Percentiles rank a stretch among this genome's conserved stretches.
Conservation (phyloP, 2,888 invertebrate genomes). For the Meiosimyza platycephala region DNA sequence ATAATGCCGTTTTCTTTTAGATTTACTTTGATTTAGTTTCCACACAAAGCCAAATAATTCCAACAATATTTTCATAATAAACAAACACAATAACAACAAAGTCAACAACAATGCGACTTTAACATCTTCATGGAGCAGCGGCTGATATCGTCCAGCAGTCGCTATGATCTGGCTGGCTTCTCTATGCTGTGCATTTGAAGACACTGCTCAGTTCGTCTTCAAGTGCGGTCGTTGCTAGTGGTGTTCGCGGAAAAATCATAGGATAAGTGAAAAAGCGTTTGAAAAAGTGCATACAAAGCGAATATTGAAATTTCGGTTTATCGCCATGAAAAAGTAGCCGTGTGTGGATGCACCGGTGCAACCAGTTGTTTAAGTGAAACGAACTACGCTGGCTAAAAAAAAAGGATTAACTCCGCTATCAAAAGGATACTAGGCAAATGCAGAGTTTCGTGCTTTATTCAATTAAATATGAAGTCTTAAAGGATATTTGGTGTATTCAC, state of each 20-base stretch:
- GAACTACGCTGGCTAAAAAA: background rate
- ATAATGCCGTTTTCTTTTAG: constrained; percentile 30
- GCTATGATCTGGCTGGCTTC: constrained; percentile 37
- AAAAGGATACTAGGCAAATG: too few relatives aligned
- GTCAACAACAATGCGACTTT: constrained; percentile 1
- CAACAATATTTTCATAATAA: background rate
- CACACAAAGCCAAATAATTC: background rate
- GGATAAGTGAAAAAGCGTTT: background rate
- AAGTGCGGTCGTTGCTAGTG: constrained; percentile 58
- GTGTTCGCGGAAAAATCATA: constrained; percentile 41
- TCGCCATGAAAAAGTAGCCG: background rate
- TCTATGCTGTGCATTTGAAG: constrained; percentile 41
- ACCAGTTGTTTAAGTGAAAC: constrained; percentile 24
- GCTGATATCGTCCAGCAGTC: constrained; percentile 5
- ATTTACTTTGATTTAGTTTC: constrained; percentile 4
- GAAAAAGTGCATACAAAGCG: background rate
- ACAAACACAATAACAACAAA: background rate
- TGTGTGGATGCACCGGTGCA: constrained; percentile 21
- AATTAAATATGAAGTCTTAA: too few relatives aligned
- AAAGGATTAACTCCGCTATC: background rate
- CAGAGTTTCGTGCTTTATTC: too few relatives aligned
- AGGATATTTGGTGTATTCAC: too few relatives aligned
- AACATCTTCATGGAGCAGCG: background rate
- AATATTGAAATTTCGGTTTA: background rate
- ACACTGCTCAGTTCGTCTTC: constrained; percentile 54